Evolutionary conservation across 2,797 vertebrate species (phyloP), one percentile per base, ranked within the genome.

Genomic region (Peromyscus melanophrys): DNA sequence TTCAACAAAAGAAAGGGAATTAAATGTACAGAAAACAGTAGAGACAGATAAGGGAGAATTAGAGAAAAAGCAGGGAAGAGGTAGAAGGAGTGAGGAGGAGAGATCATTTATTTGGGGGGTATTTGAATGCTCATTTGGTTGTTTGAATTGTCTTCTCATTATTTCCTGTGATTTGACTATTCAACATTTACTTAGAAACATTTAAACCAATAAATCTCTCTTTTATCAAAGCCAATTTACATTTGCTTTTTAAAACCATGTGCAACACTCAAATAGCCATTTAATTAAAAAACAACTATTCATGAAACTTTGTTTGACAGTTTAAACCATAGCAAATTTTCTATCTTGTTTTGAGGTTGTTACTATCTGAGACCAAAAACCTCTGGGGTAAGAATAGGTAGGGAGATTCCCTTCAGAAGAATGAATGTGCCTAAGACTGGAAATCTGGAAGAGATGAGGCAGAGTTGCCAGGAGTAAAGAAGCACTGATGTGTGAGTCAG

Each of bases 271-370:
- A 71, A 95, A 77, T 12, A 40, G 52, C 63, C 16, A 43, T 61
- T 90, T 46, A 21, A 11, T 65, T 85, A 16, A 83, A 8, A 91
- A 61, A 13, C 63, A 67, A 23, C 76, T 94, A 96, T 83, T 82
- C 25, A 65, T 59, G 34, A 85, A 52, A 8, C 2, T 88, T 65
- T 43, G 80, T 88, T 65, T 43, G 80, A 81, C 9, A 59, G 55
- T 16, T 77, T 52, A 71, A 75, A 88, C 77, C 49, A 46, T 57
- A 46, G 43, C 27, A 73, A 43, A 23, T 21, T 73, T 81, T 27
- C 8, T 46, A 59, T 10, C 10, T 49, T 65, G 63, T 40, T 57
- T 57, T 31, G 81, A 87, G 29, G 3, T 7, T 81, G 11, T 46
- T 88, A 83, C 37, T 23, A 69, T 43, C 14, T 43, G 43, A 92